These are phyloP conservation scores for Canis aureus DNA, from an alignment of 2,113 vertebrate genomes.

Conservation along the genomic window DNA sequence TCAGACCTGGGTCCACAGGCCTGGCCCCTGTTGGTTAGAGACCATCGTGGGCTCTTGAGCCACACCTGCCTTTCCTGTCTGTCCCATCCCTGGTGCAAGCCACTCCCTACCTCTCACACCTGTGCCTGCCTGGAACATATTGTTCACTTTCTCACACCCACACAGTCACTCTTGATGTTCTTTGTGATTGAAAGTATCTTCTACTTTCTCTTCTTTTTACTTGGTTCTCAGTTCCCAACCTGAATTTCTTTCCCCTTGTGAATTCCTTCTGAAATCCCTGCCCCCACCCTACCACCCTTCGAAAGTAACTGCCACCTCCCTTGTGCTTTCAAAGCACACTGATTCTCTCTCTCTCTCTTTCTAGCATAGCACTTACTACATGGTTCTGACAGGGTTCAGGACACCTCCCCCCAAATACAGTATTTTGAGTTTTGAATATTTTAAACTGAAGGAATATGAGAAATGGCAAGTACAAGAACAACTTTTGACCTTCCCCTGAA, in stretches of 20 bases:
- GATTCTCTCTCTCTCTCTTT: neutral
- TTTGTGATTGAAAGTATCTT: neutral
- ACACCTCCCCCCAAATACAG: neutral
- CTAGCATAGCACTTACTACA: neutral
- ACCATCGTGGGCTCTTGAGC: fast-evolving
- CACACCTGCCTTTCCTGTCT: neutral
- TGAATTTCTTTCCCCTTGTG: neutral
- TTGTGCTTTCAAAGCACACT: neutral
- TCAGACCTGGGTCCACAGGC: no score
- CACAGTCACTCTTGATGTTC: neutral
- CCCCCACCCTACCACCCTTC: neutral
- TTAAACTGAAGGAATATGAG: neutral
- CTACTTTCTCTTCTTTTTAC: neutral
- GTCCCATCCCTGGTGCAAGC: neutral
- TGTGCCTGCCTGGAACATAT: neutral
- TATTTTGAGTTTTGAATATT: neutral
- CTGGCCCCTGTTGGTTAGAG: neutral
- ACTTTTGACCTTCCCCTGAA: neutral
- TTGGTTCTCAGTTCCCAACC: neutral
- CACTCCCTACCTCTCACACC: fast-evolving
- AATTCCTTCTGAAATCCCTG: neutral
- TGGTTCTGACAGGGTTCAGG: neutral
- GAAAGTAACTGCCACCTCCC: neutral
- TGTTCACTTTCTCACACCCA: neutral
- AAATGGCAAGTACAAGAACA: neutral